Conservation (phyloP, 2,797 vertebrate species). For the Glyptemys insculpta region DNA sequence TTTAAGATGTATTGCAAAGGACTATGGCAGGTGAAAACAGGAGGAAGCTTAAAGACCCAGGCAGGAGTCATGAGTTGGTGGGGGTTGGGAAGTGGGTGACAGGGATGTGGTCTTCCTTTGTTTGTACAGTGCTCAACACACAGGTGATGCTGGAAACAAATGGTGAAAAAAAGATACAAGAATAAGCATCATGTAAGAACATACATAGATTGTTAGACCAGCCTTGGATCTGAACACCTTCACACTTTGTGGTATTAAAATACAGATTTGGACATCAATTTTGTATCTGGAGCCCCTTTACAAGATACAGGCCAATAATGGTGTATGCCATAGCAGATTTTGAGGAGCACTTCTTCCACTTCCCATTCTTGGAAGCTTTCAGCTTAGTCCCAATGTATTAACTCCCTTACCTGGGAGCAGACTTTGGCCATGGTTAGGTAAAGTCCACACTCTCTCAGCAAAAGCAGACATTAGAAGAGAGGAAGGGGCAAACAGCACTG, state of each 20-base stretch:
- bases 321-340: neutral
- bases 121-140: neutral
- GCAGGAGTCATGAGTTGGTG: neutral
- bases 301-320: neutral
- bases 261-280: neutral
- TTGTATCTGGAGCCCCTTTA: neutral
- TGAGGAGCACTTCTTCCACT: neutral
- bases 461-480: neutral
- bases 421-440: neutral
- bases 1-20: neutral
- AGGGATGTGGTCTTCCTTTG: neutral
- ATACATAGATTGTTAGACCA: neutral
- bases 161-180: neutral
- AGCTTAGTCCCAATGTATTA: neutral
- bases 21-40: neutral
- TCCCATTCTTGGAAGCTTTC: neutral
- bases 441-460: neutral
- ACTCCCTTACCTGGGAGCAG: neutral
- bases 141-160: neutral
- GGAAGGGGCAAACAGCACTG: neutral
- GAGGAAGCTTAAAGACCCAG: neutral
- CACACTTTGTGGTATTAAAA: neutral
- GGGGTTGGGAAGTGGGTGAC: neutral
- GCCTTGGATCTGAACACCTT: neutral
- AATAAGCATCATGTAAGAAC: neutral